A percentile compares a stretch with the other conserved stretches of the same genome.
Evolutionary conservation across 2,113 vertebrate species (phyloP).

Genomic region (Pagrus major): DNA sequence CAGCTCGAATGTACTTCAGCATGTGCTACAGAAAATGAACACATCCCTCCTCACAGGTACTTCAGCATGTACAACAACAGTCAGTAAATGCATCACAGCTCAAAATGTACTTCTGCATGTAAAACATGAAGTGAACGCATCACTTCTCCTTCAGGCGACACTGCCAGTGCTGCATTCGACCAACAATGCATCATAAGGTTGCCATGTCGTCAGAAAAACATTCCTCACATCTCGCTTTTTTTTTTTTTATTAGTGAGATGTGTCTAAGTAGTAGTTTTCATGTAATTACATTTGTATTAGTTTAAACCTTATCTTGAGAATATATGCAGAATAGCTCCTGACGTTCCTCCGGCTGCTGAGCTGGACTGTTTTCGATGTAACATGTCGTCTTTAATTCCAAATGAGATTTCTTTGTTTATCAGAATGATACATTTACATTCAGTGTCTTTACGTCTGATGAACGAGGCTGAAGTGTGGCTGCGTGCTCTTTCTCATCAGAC

Average conservation of each 20-base stretch:
- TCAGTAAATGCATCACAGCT: not conserved
- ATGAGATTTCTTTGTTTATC: constrained; percentile 13
- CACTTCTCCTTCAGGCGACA: not conserved
- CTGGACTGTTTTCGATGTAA: constrained; percentile 2
- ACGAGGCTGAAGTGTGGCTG: not conserved
- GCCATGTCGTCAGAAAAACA: not conserved
- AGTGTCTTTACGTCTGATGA: not conserved
- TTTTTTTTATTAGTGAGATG: not conserved
- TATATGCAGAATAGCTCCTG: not conserved
- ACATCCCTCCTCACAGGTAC: no score
- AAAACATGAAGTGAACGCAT: no score
- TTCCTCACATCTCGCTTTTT: not conserved
- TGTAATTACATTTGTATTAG: constrained; percentile 29
- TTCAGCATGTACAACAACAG: no score
- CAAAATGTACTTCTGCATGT: not conserved
- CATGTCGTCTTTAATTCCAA: constrained; percentile 12
- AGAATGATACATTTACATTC: not conserved
- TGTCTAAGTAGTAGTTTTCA: not conserved
- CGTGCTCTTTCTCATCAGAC: not conserved
- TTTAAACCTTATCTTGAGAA: constrained; percentile 3
- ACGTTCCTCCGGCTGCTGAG: constrained; percentile 12
- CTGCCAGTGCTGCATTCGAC: no score
- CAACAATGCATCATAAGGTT: not conserved
- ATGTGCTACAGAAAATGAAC: not conserved
- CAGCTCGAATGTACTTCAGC: not conserved